Evolutionary conservation across 1,140 invertebrate species (phyloP).

Genomic region (Battus philenor): DNA sequence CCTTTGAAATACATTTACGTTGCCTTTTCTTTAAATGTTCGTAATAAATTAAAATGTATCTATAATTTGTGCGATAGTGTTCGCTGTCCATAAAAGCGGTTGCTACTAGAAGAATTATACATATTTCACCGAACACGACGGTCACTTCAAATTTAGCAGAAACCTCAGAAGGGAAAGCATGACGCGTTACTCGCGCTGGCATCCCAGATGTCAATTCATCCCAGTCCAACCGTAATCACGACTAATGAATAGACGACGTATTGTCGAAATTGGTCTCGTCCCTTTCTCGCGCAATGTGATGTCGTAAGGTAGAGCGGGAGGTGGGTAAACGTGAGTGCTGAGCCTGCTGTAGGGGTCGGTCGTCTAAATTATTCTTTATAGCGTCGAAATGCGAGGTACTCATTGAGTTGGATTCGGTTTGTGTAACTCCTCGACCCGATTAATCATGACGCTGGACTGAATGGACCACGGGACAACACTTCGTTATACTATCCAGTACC

Average conservation of each 20-base stretch:
- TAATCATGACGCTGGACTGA: slow-evolving; percentile 54
- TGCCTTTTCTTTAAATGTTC: too few species aligned
- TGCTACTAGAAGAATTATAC: slow-evolving; percentile 8
- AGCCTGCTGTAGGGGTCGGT: slow-evolving; percentile 42
- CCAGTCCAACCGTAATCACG: slow-evolving; percentile 53
- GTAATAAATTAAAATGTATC: neutral
- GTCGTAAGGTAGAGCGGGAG: slow-evolving; percentile 42
- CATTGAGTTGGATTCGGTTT: slow-evolving; percentile 65
- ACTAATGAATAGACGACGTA: slow-evolving; percentile 70
- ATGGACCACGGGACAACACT: slow-evolving; percentile 42
- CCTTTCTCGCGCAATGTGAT: slow-evolving; percentile 35
- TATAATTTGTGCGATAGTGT: neutral
- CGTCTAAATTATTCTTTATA: slow-evolving; percentile 68
- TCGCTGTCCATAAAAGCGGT: neutral
- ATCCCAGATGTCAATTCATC: slow-evolving; percentile 70
- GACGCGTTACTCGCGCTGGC: slow-evolving; percentile 38
- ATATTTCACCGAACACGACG: slow-evolving; percentile 46
- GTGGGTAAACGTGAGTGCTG: slow-evolving; percentile 35
- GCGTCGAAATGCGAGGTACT: slow-evolving; percentile 63
- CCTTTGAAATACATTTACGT: too few species aligned
- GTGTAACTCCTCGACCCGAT: slow-evolving; percentile 60
- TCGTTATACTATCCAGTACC: slow-evolving; percentile 27
- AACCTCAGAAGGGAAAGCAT: slow-evolving; percentile 59
- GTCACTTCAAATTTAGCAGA: slow-evolving; percentile 60
- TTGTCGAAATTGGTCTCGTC: slow-evolving; percentile 50